A percentile compares a stretch with the other conserved stretches of the same genome.
Evolutionary conservation across 1,140 invertebrate species (phyloP).

Genomic region (Aphis craccivora): DNA sequence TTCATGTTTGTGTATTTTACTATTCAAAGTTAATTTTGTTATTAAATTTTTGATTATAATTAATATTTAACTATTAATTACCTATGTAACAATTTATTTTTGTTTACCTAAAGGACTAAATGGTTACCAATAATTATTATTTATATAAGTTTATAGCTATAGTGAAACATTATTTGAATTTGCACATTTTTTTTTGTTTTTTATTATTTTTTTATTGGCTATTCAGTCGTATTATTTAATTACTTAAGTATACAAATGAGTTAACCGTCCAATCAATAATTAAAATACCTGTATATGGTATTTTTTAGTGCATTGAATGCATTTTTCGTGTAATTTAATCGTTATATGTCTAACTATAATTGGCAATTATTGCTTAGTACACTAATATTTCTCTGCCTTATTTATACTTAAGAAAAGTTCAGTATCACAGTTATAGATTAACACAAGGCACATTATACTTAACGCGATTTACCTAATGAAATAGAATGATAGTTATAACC

Average conservation of each 20-base stretch:
- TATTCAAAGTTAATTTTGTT: not conserved
- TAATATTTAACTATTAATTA: not conserved
- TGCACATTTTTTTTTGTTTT: not conserved
- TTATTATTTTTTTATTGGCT: not conserved
- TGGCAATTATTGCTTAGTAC: too few species aligned
- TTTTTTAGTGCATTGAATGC: not conserved
- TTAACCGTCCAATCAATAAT: not conserved
- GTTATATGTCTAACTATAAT: not conserved
- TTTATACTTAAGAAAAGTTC: not conserved
- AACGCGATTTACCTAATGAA: conserved; percentile 66
- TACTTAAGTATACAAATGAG: not conserved
- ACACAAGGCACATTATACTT: not conserved
- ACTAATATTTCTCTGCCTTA: not conserved
- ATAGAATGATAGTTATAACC: conserved; percentile 73
- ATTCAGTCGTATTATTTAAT: not conserved
- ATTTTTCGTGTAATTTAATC: not conserved
- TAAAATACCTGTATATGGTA: not conserved
- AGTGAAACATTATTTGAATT: not conserved
- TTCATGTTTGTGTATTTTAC: not conserved
- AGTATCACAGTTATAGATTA: not conserved
- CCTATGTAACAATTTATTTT: not conserved
- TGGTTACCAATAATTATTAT: not conserved
- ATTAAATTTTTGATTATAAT: not conserved
- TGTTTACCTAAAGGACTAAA: not conserved
- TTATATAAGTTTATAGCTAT: not conserved